phyloP scores from a whole-genome alignment of 2,113 vertebrate species.

The Hypomesus transpacificus region DNA sequence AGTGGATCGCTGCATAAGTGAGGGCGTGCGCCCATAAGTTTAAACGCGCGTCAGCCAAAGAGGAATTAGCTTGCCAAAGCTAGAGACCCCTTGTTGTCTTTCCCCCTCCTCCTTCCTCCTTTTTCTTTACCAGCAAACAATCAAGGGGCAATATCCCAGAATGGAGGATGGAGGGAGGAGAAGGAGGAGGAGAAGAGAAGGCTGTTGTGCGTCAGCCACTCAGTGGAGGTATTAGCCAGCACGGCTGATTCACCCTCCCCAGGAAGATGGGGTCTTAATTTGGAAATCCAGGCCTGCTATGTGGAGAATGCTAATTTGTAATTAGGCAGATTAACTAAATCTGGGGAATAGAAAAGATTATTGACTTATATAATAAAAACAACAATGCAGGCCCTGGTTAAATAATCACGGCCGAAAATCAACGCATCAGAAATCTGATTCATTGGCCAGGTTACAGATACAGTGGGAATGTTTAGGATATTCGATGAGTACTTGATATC shows the following conservation, averaged over 20 bases:
- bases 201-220: constrained; percentile 66
- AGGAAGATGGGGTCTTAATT: constrained; percentile 74
- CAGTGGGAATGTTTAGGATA: constrained; percentile 8
- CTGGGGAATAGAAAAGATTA: constrained; percentile 77
- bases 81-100: constrained; percentile 46
- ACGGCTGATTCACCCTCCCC: constrained; percentile 72
- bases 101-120: background rate
- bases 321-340: constrained; percentile 81
- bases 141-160: constrained; percentile 51
- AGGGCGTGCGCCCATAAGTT: background rate
- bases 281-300: constrained; percentile 77
- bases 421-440: constrained; percentile 18
- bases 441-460: constrained; percentile 30
- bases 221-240: constrained; percentile 71
- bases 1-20: background rate
- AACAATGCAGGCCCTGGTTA: constrained; percentile 66
- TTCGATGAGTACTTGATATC: no score
- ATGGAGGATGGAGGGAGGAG: constrained; percentile 16
- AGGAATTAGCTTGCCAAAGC: constrained; percentile 62
- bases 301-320: constrained; percentile 80
- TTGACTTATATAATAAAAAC: constrained; percentile 78
- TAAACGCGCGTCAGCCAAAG: background rate
- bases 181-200: constrained; percentile 50
- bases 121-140: constrained; percentile 69
- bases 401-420: constrained; percentile 63